Evolutionary conservation across 2,888 invertebrate genomes (phyloP).

Genomic region (Eurytoma californica): DNA sequence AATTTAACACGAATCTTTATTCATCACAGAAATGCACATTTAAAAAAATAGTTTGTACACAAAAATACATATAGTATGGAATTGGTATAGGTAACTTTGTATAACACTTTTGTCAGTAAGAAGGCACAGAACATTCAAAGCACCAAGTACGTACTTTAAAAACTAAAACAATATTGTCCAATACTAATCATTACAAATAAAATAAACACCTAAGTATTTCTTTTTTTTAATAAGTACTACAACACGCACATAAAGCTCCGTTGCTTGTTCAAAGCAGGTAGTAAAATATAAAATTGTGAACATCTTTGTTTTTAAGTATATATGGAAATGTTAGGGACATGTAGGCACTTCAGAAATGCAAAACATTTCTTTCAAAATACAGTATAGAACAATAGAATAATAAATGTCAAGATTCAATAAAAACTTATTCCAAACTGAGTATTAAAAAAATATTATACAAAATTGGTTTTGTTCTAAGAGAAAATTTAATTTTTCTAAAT

Average conservation of each 20-base stretch:
- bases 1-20: background rate
- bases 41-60: conserved; percentile 40
- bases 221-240: background rate
- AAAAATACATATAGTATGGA: conserved; percentile 15
- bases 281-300: background rate
- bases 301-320: background rate
- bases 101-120: background rate
- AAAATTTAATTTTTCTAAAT: background rate
- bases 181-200: background rate
- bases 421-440: conserved; percentile 3
- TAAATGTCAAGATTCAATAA: background rate
- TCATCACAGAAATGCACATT: conserved; percentile 38
- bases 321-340: background rate
- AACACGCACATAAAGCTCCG: background rate
- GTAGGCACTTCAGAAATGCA: background rate
- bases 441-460: conserved; percentile 22
- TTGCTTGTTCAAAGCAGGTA: background rate
- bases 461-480: background rate
- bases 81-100: background rate
- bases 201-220: background rate
- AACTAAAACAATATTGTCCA: too few relatives aligned
- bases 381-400: background rate
- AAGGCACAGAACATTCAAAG: background rate
- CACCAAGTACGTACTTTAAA: background rate
- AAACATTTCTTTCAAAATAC: background rate